Base-by-base conservation (phyloP, 1,140 invertebrate genomes). In the Battus philenor region DNA sequence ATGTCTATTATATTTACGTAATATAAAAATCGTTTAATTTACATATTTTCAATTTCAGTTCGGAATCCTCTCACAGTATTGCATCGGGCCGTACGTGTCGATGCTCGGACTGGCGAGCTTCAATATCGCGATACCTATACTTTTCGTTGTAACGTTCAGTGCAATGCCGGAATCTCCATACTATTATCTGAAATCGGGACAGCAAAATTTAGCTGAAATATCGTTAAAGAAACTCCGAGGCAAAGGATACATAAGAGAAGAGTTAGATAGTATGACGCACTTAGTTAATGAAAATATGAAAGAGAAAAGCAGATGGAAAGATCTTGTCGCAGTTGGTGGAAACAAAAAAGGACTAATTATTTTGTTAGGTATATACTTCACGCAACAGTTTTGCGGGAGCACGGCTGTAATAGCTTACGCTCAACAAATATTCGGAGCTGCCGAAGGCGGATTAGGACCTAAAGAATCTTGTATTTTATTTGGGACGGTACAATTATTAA, bases 151-250 rank as follows among this genome's bases (percentile, higher is more conserved):
- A 0, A 88, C 88, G 1, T 92, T 93, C 67, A 83, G 84, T 24
- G 90, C 89, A 57, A 90, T 94, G 86, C 93, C 94, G 0, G 94
- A 96, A 77, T 93, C 93, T 5, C 93, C 94, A 0, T 90, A 94
- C 52, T 95, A 90, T 56, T 85, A 90, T 16, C 80, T 90, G 0
- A 88, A 87, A 34, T 89, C 88, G 10, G 88, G 89, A 1, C 68
- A 86, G 13, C 79, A 85, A 7, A 77, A 88, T 4, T 88, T 91
- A 49, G 93, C 94, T 0, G 84, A 86, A 17, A 77, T 76, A 33
- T 88, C 90, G 0, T 68, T 95, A 9, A 82, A 87, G 10, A 89
- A 88, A 52, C 88, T 94, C 2, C 86, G 90, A 27, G 90, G 90
- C 1, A 86, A 83, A 24, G 61, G 63, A 3, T 89, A 90, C 52